phyloP scores from a whole-genome alignment of 2,797 vertebrate genomes.

The Myotis myotis region DNA sequence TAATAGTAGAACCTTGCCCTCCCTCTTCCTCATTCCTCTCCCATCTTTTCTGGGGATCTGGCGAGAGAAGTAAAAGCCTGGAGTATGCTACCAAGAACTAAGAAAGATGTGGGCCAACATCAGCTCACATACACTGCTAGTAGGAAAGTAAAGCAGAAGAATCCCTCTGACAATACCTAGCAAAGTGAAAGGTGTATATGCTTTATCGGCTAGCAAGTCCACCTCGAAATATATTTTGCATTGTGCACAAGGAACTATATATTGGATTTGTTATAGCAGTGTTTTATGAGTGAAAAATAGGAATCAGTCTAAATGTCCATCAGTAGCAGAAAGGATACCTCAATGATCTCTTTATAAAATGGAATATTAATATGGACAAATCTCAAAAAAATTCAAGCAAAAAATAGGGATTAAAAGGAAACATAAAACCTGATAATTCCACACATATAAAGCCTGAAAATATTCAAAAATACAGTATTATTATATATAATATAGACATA shows the following conservation, averaged over 20 bases:
- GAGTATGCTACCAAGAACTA: neutral
- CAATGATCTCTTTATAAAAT: neutral
- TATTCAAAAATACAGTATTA: neutral
- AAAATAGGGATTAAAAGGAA: neutral
- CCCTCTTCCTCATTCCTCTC: neutral
- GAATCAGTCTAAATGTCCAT: neutral
- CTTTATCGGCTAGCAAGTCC: neutral
- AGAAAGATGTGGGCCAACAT: neutral
- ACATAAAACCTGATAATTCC: constrained; percentile 30
- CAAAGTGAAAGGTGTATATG: neutral
- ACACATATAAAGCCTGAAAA: neutral
- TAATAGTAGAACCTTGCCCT: neutral
- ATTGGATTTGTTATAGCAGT: neutral
- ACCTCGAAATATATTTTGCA: neutral
- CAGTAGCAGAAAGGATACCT: neutral
- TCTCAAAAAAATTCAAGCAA: neutral
- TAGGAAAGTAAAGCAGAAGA: neutral
- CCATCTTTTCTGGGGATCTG: neutral
- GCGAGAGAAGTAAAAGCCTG: neutral
- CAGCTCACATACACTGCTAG: neutral
- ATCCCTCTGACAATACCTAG: neutral
- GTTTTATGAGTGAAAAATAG: neutral
- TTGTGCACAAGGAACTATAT: neutral
- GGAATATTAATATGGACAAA: neutral
- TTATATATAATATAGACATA: neutral